phyloP scores from a whole-genome alignment of 2,888 invertebrate species.

The Drosophila heteroneura region DNA sequence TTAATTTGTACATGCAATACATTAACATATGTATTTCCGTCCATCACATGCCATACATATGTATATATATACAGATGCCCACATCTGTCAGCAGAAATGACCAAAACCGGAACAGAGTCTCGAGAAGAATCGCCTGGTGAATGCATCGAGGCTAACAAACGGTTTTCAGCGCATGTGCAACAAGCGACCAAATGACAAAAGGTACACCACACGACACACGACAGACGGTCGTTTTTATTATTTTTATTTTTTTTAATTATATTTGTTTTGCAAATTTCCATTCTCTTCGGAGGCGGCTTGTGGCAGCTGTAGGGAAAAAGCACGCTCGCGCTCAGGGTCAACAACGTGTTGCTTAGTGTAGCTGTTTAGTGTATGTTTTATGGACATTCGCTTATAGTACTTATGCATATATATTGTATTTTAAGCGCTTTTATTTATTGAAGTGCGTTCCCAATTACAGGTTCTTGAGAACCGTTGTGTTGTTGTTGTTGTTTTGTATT shows the following conservation, averaged over 20 bases:
- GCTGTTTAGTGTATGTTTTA: slow-evolving; percentile 7
- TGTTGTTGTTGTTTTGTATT: slow-evolving; percentile 17
- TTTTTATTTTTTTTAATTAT: neutral
- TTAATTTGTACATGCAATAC: neutral
- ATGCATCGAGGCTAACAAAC: slow-evolving; percentile 22
- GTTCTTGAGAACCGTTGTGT: slow-evolving; percentile 51
- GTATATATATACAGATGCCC: neutral
- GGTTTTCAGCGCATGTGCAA: slow-evolving; percentile 37
- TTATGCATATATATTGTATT: neutral
- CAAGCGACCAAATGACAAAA: slow-evolving; percentile 4
- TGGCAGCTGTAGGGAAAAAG: slow-evolving; percentile 45
- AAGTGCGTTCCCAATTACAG: slow-evolving; percentile 68
- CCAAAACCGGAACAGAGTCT: slow-evolving; percentile 44
- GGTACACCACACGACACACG: neutral
- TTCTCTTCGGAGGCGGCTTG: slow-evolving; percentile 23
- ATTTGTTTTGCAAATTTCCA: slow-evolving; percentile 41
- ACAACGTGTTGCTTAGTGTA: slow-evolving; percentile 44
- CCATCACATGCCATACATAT: neutral
- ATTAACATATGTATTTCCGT: neutral
- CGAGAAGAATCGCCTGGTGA: slow-evolving; percentile 15
- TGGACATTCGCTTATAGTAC: slow-evolving; percentile 19
- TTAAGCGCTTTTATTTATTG: slow-evolving; percentile 11
- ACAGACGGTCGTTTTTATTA: neutral
- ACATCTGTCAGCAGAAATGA: slow-evolving; percentile 22
- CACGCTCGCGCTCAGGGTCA: slow-evolving; percentile 59